Conservation (phyloP, 2,888 invertebrate genomes). For the Pollenia labialis region DNA sequence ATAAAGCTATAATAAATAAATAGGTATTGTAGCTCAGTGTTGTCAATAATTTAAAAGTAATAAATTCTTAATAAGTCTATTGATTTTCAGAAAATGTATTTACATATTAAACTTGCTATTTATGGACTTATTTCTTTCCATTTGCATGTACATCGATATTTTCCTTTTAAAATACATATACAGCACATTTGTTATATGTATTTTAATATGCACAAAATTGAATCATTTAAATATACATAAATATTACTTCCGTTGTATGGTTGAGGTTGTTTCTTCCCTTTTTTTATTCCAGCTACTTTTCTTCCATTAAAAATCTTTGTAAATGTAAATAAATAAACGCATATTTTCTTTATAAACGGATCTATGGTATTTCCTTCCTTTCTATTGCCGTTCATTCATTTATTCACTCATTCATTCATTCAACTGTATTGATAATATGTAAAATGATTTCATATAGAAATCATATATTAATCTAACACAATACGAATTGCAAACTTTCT, state of each 20-base stretch:
- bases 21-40: too few relatives aligned
- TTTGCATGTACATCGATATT: too few relatives aligned
- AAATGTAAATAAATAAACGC: slow-evolving; percentile 38
- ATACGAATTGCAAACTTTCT: not conserved
- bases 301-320: not conserved
- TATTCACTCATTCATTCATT: not conserved
- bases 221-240: not conserved
- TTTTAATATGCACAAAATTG: not conserved
- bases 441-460: slow-evolving; percentile 7
- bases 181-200: too few relatives aligned
- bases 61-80: too few relatives aligned
- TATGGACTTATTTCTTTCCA: too few relatives aligned
- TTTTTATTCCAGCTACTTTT: not conserved
- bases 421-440: slow-evolving; percentile 11
- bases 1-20: too few relatives aligned
- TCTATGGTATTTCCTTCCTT: slow-evolving; percentile 43
- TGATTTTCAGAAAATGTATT: too few relatives aligned
- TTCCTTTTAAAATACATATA: too few relatives aligned
- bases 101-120: too few relatives aligned
- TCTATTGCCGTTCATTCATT: slow-evolving; percentile 7
- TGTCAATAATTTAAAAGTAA: too few relatives aligned
- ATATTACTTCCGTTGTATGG: not conserved
- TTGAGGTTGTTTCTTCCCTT: too few relatives aligned
- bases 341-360: slow-evolving; percentile 24
- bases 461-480: not conserved